Evolutionary conservation across 53 echinoderm and acorn worm genomes (phyloP).

Genomic region (Holothuria scabra): DNA sequence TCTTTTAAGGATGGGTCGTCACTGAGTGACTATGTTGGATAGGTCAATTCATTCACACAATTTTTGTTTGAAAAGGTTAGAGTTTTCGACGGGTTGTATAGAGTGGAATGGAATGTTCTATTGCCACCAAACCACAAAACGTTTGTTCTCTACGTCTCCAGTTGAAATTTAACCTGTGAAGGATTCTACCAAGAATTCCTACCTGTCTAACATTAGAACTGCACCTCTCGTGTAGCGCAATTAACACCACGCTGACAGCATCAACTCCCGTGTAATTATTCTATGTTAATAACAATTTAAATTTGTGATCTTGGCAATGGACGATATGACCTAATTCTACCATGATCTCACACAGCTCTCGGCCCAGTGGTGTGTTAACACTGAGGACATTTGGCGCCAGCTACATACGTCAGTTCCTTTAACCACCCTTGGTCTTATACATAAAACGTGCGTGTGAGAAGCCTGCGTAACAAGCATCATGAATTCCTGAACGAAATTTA

Average conservation of each 20-base stretch:
- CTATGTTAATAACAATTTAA: conserved; percentile 30
- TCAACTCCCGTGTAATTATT: conserved; percentile 11
- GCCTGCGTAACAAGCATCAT: too few relatives aligned
- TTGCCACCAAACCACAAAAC: not conserved
- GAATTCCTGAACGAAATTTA: too few relatives aligned
- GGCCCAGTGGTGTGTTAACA: conserved; percentile 23
- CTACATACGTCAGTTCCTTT: not conserved
- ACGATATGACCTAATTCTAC: conserved; percentile 30
- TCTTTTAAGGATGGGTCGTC: too few relatives aligned
- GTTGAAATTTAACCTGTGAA: conserved; percentile 18
- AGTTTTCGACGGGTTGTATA: too few relatives aligned
- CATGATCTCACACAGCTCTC: conserved; percentile 37
- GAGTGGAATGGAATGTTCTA: too few relatives aligned
- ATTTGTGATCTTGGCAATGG: not conserved
- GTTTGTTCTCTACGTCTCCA: not conserved
- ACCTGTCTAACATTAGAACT: conserved; percentile 4
- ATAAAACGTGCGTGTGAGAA: too few relatives aligned
- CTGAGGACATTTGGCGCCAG: conserved; percentile 37
- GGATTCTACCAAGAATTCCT: conserved; percentile 21
- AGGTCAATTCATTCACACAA: too few relatives aligned
- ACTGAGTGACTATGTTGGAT: too few relatives aligned
- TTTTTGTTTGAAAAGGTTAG: too few relatives aligned
- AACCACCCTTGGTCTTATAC: not conserved
- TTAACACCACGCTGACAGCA: conserved; percentile 41
- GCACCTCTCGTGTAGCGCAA: conserved; percentile 36